Conservation (phyloP, 2,888 invertebrate genomes). For the Hirtodrosophila histrioides region DNA sequence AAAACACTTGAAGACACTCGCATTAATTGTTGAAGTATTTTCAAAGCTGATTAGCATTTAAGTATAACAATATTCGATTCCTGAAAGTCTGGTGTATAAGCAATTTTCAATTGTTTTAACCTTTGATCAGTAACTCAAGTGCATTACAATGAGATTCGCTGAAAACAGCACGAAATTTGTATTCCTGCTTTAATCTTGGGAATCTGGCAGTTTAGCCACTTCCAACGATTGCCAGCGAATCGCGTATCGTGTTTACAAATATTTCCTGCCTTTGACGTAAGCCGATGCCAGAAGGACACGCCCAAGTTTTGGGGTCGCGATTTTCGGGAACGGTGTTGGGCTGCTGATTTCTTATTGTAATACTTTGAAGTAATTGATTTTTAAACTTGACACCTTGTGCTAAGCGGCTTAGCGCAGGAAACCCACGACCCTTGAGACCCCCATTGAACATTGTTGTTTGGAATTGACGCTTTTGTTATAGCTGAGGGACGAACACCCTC, state of each 20-base stretch:
- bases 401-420: conserved; percentile 68
- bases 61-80: too few relatives aligned
- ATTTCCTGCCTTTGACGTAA: conserved; percentile 32
- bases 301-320: conserved; percentile 15
- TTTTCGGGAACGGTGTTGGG: not conserved
- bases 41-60: too few relatives aligned
- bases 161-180: not conserved
- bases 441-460: conserved; percentile 20
- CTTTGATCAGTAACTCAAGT: conserved; percentile 1
- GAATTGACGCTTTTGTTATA: conserved; percentile 36
- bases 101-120: not conserved
- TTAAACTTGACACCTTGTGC: conserved; percentile 75
- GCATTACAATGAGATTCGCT: conserved; percentile 7
- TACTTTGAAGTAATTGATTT: conserved; percentile 74
- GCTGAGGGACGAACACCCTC: conserved; percentile 3
- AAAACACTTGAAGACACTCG: too few relatives aligned
- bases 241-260: conserved; percentile 44
- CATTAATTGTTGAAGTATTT: too few relatives aligned
- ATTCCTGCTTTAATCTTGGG: not conserved
- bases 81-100: not conserved
- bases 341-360: conserved; percentile 48
- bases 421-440: conserved; percentile 48
- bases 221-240: conserved; percentile 39
- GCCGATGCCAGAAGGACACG: conserved; percentile 17
- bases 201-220: conserved; percentile 10